These are phyloP conservation scores for Antedon mediterranea DNA, from an alignment of 53 echinoderm and acorn worm genomes.

Conservation along the genomic window DNA sequence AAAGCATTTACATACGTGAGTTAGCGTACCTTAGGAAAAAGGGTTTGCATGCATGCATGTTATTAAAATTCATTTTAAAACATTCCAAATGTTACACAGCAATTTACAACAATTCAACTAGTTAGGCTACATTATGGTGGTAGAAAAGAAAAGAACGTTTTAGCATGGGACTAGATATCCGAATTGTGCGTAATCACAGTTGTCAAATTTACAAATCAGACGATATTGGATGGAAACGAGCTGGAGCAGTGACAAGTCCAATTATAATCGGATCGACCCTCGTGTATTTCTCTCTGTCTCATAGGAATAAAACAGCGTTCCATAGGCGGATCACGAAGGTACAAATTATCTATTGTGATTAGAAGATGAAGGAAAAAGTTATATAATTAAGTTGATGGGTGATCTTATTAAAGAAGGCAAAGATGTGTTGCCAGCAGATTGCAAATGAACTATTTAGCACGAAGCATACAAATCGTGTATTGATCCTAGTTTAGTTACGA, in stretches of 20 bases:
- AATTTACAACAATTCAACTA: no score
- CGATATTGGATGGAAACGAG: no score
- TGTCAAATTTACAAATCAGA: no score
- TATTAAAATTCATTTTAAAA: no score
- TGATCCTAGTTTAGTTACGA: neutral
- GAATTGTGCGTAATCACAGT: no score
- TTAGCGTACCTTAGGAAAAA: no score
- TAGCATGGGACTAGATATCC: no score
- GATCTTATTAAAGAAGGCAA: neutral
- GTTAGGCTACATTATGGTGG: no score
- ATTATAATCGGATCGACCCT: neutral
- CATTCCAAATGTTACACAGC: no score
- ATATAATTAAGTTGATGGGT: neutral
- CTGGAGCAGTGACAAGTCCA: neutral
- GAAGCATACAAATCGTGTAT: neutral
- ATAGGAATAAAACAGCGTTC: neutral
- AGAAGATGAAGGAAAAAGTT: neutral
- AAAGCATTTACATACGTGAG: no score
- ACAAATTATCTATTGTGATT: neutral
- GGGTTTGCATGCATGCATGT: no score
- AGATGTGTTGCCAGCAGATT: neutral
- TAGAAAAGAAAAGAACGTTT: no score
- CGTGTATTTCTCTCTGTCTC: neutral
- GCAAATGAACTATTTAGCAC: neutral
- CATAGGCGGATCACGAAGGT: neutral